Evolutionary conservation across 1,140 invertebrate genomes (phyloP).

Genomic region (Bradynema listronoti): DNA sequence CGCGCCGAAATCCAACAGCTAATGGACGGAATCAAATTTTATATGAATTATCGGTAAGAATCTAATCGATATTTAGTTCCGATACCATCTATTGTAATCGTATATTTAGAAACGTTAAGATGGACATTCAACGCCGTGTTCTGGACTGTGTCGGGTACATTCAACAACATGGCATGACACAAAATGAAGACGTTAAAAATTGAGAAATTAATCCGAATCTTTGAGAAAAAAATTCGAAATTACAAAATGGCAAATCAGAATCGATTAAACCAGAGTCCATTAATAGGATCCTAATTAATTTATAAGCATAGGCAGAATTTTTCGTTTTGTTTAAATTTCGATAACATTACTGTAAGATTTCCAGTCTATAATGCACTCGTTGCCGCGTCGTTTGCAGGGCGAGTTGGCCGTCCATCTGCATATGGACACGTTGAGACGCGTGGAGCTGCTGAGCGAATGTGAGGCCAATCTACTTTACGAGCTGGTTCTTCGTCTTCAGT

Average conservation of each 20-base stretch:
- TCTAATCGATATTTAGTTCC: neutral
- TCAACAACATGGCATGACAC: constrained; percentile 38
- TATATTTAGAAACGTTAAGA: constrained; percentile 33
- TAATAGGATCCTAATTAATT: too few species aligned
- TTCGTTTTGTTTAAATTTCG: too few species aligned
- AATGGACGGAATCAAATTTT: constrained; percentile 90
- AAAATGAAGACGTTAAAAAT: constrained; percentile 35
- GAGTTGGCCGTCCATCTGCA: constrained; percentile 68
- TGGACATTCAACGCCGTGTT: constrained; percentile 61
- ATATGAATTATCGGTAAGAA: constrained; percentile 70
- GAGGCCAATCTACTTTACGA: constrained; percentile 84
- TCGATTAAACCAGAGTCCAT: too few species aligned
- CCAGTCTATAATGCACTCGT: constrained; percentile 31
- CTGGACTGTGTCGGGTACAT: constrained; percentile 42
- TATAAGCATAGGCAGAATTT: too few species aligned
- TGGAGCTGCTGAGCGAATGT: constrained; percentile 67
- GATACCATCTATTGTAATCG: neutral
- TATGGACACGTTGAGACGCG: constrained; percentile 78
- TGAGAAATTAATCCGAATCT: too few species aligned
- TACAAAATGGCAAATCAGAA: too few species aligned
- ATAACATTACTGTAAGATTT: too few species aligned
- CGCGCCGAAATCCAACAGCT: constrained; percentile 83
- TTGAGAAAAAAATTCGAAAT: too few species aligned
- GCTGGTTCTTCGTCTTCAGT: constrained; percentile 74
- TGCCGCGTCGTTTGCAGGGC: constrained; percentile 38